These are phyloP conservation scores for Chlorospingus flavigularis DNA, from an alignment of 2,797 vertebrate species.

Conservation along the genomic window DNA sequence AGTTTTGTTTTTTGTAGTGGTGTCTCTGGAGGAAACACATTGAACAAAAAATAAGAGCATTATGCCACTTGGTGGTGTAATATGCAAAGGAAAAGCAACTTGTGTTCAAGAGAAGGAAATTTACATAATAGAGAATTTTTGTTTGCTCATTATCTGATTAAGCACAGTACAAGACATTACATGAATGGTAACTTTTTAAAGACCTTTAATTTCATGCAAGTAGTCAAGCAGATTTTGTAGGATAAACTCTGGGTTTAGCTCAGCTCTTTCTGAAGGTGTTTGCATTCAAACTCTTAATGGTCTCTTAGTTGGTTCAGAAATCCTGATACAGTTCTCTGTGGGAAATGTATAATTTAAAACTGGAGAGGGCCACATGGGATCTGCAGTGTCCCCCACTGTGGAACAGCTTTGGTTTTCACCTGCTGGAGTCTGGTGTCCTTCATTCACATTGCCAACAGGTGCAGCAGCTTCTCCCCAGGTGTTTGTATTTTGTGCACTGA, in stretches of 20 bases:
- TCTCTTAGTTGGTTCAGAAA: background rate
- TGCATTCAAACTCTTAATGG: background rate
- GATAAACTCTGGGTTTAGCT: background rate
- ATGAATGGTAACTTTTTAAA: background rate
- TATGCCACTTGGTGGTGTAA: constrained; percentile 71
- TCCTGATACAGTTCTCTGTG: background rate
- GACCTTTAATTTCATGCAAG: background rate
- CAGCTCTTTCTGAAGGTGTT: background rate
- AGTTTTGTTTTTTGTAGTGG: background rate
- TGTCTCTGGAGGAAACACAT: background rate
- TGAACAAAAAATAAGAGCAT: background rate
- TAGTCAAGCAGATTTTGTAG: background rate
- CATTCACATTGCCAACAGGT: background rate
- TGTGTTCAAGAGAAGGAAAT: background rate
- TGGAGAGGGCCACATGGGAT: background rate
- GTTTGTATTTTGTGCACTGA: accelerated
- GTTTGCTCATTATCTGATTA: constrained; percentile 19
- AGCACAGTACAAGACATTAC: background rate
- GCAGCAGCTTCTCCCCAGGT: background rate
- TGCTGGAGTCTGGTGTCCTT: background rate
- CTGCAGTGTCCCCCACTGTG: accelerated
- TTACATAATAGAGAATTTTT: background rate
- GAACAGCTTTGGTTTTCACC: background rate
- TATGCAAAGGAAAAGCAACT: constrained; percentile 55
- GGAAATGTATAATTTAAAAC: background rate